Evolutionary conservation across 2,113 vertebrate genomes (phyloP), one percentile per base, ranked within the genome.

Genomic region (Mobula hypostoma): DNA sequence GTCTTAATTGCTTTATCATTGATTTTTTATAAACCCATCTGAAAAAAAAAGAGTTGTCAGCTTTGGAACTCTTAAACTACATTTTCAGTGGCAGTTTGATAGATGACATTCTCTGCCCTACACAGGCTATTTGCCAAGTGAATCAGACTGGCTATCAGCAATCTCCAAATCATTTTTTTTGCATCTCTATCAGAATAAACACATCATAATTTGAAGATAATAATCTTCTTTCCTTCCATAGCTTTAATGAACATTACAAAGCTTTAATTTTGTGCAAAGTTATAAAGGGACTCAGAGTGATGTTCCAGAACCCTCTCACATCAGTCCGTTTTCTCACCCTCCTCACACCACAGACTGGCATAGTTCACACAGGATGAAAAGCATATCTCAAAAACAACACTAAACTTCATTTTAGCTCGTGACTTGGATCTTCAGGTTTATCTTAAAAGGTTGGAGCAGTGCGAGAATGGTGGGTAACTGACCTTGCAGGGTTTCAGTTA

Each of bases 341-440:
- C 90, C 70, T 74, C 70, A 93, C 91, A 7, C 21, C 24, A 14
- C 91, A 56, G 36, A 32, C 21, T 48, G 91, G 40, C 36, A 32
- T 14, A 32, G 29, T 90, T 14, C 91, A 93, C 91, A 74, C 48
- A 93, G 70, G 27, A 93, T 93, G 68, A 72, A 11, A 68, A 93
- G 36, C 91, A 15, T 11, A 24, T 74, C 68, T 40, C 36, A 27
- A 93, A 76, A 29, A 56, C 36, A 74, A 29, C 48, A 19, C 27
- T 48, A 74, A 93, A 56, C 74, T 48, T 27, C 36, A 93, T 14
- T 29, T 36, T 27, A 7, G 68, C 56, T 74, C 36, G 61, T 93
- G 40, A 48, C 68, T 27, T 74, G 48, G 91, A 56, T 93, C 70
- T 70, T 74, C 56, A 7, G 19, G 19, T 93, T 93, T 56, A 93